phyloP scores from a whole-genome alignment of 1,140 invertebrate species.

The Drosophila takahashii region DNA sequence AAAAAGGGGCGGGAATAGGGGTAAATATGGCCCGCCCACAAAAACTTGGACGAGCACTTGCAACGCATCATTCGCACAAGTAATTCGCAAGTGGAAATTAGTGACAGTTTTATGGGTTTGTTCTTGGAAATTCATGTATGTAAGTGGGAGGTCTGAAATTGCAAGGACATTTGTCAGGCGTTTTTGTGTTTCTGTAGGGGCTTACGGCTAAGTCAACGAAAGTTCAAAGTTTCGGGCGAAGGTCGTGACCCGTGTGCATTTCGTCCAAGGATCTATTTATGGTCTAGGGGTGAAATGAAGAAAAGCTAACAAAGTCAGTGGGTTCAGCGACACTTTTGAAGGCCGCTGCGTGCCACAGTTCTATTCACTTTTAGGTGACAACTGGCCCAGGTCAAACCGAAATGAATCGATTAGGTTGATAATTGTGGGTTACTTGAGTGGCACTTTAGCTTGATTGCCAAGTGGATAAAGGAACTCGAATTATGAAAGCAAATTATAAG shows the following conservation, averaged over 20 bases:
- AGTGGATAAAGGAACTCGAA: neutral
- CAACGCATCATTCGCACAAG: constrained; percentile 14
- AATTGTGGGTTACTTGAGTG: constrained; percentile 1
- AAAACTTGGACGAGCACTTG: constrained; percentile 14
- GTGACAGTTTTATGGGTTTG: constrained; percentile 72
- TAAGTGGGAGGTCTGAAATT: constrained; percentile 4
- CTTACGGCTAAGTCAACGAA: neutral
- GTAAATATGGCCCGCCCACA: constrained; percentile 26
- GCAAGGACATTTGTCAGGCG: constrained; percentile 22
- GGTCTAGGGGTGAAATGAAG: neutral
- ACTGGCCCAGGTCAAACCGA: neutral
- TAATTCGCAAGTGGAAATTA: constrained; percentile 29
- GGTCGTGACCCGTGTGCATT: constrained; percentile 33
- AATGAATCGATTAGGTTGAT: constrained; percentile 13
- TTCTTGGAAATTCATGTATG: constrained; percentile 27
- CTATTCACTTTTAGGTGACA: constrained; percentile 4
- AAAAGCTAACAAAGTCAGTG: neutral
- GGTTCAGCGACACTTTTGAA: constrained; percentile 24
- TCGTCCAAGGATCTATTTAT: neutral
- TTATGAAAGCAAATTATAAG: neutral
- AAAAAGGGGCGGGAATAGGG: neutral
- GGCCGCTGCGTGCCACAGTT: constrained; percentile 16
- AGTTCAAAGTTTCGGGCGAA: constrained; percentile 57
- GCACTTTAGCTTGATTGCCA: neutral
- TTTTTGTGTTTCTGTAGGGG: neutral